phyloP scores from a whole-genome alignment of 2,797 vertebrate species.

The Oreochromis mossambicus region DNA sequence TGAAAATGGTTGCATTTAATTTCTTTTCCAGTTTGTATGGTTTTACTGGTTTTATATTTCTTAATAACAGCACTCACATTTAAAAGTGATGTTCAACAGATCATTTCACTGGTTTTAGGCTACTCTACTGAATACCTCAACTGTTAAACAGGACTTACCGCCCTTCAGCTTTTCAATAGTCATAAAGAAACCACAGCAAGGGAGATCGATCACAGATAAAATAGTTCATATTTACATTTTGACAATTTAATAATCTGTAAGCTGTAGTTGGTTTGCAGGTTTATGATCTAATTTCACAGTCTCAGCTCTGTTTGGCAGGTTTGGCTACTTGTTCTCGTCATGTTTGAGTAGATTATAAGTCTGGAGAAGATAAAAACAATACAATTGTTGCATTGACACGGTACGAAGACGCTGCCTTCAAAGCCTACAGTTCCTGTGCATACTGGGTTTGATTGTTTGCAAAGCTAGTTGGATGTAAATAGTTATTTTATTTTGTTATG shows the following conservation, averaged over 20 bases:
- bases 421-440: slow-evolving; percentile 29
- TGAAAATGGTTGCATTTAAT: not conserved
- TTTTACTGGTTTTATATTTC: not conserved
- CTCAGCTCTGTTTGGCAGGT: not conserved
- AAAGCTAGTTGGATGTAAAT: slow-evolving; percentile 67
- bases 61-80: not conserved
- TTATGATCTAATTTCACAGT: not conserved
- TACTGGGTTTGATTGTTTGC: slow-evolving; percentile 53
- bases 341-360: not conserved
- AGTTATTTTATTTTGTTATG: slow-evolving; percentile 68
- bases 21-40: not conserved
- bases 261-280: not conserved
- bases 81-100: not conserved
- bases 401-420: slow-evolving; percentile 27
- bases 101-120: slow-evolving; percentile 11
- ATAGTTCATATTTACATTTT: not conserved
- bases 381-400: slow-evolving; percentile 53
- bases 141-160: slow-evolving; percentile 14
- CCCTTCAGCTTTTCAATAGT: not conserved
- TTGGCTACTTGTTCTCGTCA: slow-evolving; percentile 26
- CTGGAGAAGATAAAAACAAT: not conserved
- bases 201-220: not conserved
- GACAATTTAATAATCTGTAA: not conserved
- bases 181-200: not conserved
- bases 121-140: slow-evolving; percentile 51